Evolutionary conservation across 2,797 vertebrate species (phyloP), one percentile per base, ranked within the genome.

Genomic region (Alauda arvensis): DNA sequence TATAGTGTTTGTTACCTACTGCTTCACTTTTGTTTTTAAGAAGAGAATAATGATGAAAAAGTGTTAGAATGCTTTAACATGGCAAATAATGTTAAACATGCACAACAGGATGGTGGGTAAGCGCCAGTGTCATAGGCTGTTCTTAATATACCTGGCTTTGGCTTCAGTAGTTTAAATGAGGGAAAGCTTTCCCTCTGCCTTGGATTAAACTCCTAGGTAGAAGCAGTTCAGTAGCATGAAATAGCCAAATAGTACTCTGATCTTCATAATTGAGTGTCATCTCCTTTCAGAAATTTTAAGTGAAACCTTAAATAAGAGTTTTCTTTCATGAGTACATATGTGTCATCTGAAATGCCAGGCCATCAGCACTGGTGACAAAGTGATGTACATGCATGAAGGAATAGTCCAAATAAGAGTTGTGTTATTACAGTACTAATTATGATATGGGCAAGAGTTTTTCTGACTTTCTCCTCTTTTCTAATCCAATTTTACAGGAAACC

Each of bases 401-500:
- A 7, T n/a, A 31, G 26, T 52, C 46, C 28, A 63, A 53, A 19
- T 25, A 9, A 0, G 7, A 52, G 12, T 42, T 49, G 28, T 65
- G 8, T 66, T 81, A 12, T 14, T 69, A 11, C 17, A 70, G 2
- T 31, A 18, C 17, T 69, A n/a, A 56, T 46, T 31, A 20, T 6
- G 15, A 57, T 40, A 4, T 55, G 33, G 3, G 8, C 7, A 37
- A 61, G 14, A 80, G 3, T 67, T 84, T 65, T 70, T 80, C 37
- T 92, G 39, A 91, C 24, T 6, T 17, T 42, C 26, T 6, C 7
- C 9, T 65, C 57, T 76, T 75, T 83, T 78, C 71, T 81, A 17
- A 63, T 29, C 7, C 18, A 42, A 17, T 90, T 91, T 92, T 94
- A 33, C 90, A 93, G 91, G 77, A 82, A 89, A 90, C 40, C 75